Evolutionary conservation across 2,888 invertebrate species (phyloP).

Genomic region (Melangyna quadrimaculata): DNA sequence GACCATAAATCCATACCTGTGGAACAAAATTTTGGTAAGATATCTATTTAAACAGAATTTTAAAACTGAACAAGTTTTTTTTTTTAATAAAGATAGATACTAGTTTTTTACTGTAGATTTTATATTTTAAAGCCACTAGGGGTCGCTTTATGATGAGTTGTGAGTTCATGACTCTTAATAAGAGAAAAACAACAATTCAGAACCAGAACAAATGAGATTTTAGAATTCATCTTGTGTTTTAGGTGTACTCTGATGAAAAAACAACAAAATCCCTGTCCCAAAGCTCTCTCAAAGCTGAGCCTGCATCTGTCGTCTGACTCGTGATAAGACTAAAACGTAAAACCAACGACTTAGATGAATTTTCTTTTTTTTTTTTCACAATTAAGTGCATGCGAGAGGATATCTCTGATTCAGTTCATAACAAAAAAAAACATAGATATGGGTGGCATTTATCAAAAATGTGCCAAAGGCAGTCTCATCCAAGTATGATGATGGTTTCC

Average conservation of each 20-base stretch:
- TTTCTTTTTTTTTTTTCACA: neutral
- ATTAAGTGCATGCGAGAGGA: neutral
- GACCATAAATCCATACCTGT: too few species aligned
- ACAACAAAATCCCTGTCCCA: constrained; percentile 47
- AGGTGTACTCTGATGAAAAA: constrained; percentile 55
- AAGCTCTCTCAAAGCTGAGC: neutral
- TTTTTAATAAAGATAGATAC: neutral
- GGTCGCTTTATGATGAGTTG: neutral
- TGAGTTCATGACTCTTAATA: constrained; percentile 17
- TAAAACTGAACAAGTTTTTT: too few species aligned
- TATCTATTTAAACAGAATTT: too few species aligned
- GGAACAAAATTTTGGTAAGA: too few species aligned
- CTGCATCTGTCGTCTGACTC: constrained; percentile 57
- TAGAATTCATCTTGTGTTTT: constrained; percentile 6
- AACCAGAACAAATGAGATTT: constrained; percentile 51
- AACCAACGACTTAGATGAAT: neutral
- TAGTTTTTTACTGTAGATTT: neutral
- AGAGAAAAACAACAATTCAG: constrained; percentile 15
- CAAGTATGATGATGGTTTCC: neutral
- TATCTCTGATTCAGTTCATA: neutral
- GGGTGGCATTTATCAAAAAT: neutral
- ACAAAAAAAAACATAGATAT: neutral
- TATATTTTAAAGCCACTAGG: neutral
- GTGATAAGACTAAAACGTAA: constrained; percentile 32
- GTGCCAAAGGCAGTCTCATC: neutral